A percentile compares a stretch with the other conserved stretches of the same genome.
Evolutionary conservation across 2,888 invertebrate genomes (phyloP).

Genomic region (Mythimna lalbum): DNA sequence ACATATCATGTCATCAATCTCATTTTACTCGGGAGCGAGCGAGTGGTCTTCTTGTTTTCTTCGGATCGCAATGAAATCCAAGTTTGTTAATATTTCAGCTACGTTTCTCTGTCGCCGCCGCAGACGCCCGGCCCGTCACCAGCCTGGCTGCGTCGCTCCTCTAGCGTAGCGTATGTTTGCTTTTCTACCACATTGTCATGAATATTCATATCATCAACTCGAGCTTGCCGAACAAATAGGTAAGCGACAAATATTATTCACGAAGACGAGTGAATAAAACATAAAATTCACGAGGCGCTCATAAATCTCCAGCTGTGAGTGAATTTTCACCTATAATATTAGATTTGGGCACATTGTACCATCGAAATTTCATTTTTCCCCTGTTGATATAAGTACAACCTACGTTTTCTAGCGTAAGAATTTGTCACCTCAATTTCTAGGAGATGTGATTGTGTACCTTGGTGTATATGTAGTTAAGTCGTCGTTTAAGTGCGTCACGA

Average conservation of each 20-base stretch:
- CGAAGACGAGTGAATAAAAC: slow-evolving; percentile 65
- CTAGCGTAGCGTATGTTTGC: slow-evolving; percentile 75
- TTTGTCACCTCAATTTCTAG: slow-evolving; percentile 13
- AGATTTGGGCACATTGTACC: slow-evolving; percentile 45
- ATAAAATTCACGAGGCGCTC: slow-evolving; percentile 63
- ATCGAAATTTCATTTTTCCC: slow-evolving; percentile 16
- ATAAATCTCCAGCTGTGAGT: slow-evolving; percentile 59
- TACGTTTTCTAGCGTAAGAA: slow-evolving; percentile 28
- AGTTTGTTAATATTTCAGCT: slow-evolving; percentile 77
- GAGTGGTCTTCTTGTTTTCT: slow-evolving; percentile 60
- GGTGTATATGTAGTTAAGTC: slow-evolving; percentile 18
- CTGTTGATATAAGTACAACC: slow-evolving; percentile 1
- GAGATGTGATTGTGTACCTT: slow-evolving; percentile 19
- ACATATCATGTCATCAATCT: slow-evolving; percentile 47
- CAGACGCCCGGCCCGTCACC: slow-evolving; percentile 72
- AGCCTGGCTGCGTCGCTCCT: slow-evolving; percentile 77
- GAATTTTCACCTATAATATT: slow-evolving; percentile 63
- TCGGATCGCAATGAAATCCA: slow-evolving; percentile 65
- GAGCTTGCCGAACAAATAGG: slow-evolving; percentile 65
- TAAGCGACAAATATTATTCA: slow-evolving; percentile 70
- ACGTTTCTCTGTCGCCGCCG: slow-evolving; percentile 74
- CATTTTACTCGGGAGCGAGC: slow-evolving; percentile 57
- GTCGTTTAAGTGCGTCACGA: slow-evolving; percentile 25
- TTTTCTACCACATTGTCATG: slow-evolving; percentile 69
- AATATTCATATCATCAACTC: slow-evolving; percentile 76